phyloP scores from a whole-genome alignment of 2,888 invertebrate species.

The Tillus elongatus region DNA sequence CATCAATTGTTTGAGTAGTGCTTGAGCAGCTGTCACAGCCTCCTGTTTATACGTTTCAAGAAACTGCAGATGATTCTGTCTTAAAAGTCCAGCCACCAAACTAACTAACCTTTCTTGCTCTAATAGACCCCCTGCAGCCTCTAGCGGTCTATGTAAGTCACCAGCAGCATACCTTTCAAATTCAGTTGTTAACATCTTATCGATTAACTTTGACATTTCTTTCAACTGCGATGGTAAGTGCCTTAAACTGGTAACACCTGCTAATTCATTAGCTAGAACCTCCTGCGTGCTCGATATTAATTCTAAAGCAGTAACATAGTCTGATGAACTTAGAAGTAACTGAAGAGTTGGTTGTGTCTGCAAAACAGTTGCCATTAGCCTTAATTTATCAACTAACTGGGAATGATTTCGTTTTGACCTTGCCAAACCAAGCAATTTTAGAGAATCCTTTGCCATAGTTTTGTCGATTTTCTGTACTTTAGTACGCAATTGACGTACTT shows the following conservation, averaged over 20 bases:
- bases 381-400: conserved; percentile 63
- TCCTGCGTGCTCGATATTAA: conserved; percentile 94
- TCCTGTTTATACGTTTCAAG: conserved; percentile 81
- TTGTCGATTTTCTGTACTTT: conserved; percentile 71
- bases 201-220: conserved; percentile 92
- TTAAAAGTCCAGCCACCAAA: conserved; percentile 74
- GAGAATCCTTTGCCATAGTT: conserved; percentile 68
- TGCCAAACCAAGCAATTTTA: conserved; percentile 65
- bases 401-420: conserved; percentile 57
- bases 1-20: conserved; percentile 79
- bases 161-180: conserved; percentile 85
- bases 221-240: conserved; percentile 91
- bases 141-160: conserved; percentile 78
- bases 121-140: conserved; percentile 43
- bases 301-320: conserved; percentile 95
- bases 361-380: conserved; percentile 89
- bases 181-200: conserved; percentile 93
- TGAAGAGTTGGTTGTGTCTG: conserved; percentile 98
- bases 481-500: conserved; percentile 63
- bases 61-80: conserved; percentile 81
- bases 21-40: conserved; percentile 78
- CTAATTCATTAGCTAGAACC: conserved; percentile 79
- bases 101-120: conserved; percentile 27
- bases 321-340: conserved; percentile 83
- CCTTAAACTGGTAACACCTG: conserved; percentile 89